Base-by-base conservation (phyloP, 2,113 vertebrate genomes). In the Tetraodon nigroviridis region DNA sequence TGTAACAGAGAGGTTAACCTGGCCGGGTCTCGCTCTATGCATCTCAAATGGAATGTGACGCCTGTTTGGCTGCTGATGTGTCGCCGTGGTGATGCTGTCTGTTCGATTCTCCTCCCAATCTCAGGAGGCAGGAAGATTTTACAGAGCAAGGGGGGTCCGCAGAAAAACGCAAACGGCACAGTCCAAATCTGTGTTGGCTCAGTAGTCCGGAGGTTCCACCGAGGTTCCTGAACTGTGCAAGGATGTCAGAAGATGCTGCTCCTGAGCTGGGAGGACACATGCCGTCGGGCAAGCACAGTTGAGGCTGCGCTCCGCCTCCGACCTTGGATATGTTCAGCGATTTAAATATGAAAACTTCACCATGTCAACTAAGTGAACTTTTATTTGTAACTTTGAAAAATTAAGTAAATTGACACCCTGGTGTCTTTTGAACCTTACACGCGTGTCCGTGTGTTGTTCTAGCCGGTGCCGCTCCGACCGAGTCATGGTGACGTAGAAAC, bases 381-480 rank as follows among this genome's bases (percentile, higher is more conserved):
- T 87, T 84, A 74, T 84, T 86, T 87, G 85, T 86, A 82, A 82
- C 71, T 87, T 88, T 84, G 73, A 84, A 72, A 73, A 66, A 79
- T 86, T 81, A 73, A 87, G 81, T 88, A 85, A 87, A 87, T 79
- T 81, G 82, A 71, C 87, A 86, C 84, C 74, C 76, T 79, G 72
- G 85, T 88, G 82, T 88, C 86, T 88, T 88, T 88, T 87, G 80
- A 88, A 88, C 68, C 78, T 80, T 74, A 73, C 55, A 58, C 58
- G 58, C 58, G 69, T 64, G 73, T 82, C 65, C 61, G 64, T 51
- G 68, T 16, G 24, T 27, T 27, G 24, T 3, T n/a, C 17, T n/a
- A 6, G 15, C 44, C 44, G 14, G 32, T 12, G 32, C 32, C 32
- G 8, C 11, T 12, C 24, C 24, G 4, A 6, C 24, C 24, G 24